phyloP scores from a whole-genome alignment of 2,797 vertebrate genomes.

The Hipposideros larvatus region DNA sequence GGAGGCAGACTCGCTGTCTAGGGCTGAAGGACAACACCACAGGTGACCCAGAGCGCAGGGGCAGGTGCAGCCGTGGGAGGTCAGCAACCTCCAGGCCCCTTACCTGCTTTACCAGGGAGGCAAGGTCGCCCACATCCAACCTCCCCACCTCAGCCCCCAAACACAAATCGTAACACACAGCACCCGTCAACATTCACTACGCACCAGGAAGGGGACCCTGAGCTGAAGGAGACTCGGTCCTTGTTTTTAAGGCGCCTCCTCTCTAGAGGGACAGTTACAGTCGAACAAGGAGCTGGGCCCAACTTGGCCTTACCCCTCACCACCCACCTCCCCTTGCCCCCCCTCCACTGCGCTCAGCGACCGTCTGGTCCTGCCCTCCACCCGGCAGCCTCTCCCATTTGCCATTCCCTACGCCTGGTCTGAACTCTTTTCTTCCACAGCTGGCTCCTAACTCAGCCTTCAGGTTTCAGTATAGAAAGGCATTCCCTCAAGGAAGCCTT shows the following conservation, averaged over 20 bases:
- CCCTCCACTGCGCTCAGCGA: rapidly evolving
- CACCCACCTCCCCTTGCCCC: rapidly evolving
- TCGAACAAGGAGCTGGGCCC: no score
- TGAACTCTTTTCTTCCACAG: neutral
- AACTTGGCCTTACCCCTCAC: neutral
- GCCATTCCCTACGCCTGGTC: neutral
- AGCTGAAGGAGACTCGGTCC: neutral
- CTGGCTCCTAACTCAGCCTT: neutral
- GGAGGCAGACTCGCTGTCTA: slow-evolving; percentile 89
- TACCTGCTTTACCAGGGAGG: neutral
- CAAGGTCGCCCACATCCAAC: neutral
- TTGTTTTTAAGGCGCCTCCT: neutral
- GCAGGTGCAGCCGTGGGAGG: neutral
- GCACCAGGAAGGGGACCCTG: neutral
- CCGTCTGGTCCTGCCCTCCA: neutral
- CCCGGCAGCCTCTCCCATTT: neutral
- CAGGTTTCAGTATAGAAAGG: neutral
- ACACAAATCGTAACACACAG: neutral
- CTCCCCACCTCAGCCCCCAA: neutral
- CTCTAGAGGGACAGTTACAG: neutral
- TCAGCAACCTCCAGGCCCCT: neutral
- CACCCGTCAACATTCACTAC: neutral
- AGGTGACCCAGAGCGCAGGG: neutral
- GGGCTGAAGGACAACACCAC: slow-evolving; percentile 68
- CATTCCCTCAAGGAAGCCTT: neutral